Base-by-base conservation (phyloP, 1,140 invertebrate species). In the Rhizoglyphus robini region DNA sequence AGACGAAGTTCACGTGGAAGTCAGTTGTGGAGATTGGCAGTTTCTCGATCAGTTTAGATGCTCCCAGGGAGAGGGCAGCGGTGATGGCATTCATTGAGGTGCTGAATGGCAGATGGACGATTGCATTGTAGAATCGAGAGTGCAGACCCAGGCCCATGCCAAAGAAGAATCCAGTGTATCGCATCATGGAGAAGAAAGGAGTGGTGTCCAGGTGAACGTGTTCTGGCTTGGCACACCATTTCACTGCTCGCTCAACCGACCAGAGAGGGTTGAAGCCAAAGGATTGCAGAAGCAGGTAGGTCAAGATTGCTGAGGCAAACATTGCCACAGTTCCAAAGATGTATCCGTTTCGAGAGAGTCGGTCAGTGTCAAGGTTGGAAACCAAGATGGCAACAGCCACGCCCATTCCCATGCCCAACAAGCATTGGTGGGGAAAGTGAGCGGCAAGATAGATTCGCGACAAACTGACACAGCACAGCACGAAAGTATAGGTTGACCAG, bases 341-440 rank as follows among this genome's bases (percentile, higher is more conserved):
- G 31, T 75, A 73, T 29, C 70, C 67, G 27, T 23, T 62, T 13
- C 70, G 61, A 3, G 46, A 54, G 2, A 74, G 11, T 20, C 67
- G 30, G 63, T 70, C 63, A 32, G 51, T 32, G 51, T 54, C 15
- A 11, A 73, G 64, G 47, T 73, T 67, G 36, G 71, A 70, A 27
- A 76, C 57, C 3, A 68, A 31, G 32, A 69, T 68, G 8, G 73
- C 73, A 25, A 76, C 67, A 8, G 70, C 31, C 29, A 76, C 69
- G 31, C 76, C 83, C 49, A 80, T 66, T 2, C 82, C 27, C 8
- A 78, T 76, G 2, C 83, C 83, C 2, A 82, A 65, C 3, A 83
- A 57, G 61, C 81, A 82, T 70, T 84, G 83, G 73, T 84, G 83
- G 0, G 83, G 82, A 71, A 84, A 84, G 70, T 84, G 83, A 1